Percentiles rank a stretch among this genome's conserved stretches.
Evolutionary conservation across 2,113 vertebrate genomes (phyloP).

Genomic region (Cyprinus carpio): DNA sequence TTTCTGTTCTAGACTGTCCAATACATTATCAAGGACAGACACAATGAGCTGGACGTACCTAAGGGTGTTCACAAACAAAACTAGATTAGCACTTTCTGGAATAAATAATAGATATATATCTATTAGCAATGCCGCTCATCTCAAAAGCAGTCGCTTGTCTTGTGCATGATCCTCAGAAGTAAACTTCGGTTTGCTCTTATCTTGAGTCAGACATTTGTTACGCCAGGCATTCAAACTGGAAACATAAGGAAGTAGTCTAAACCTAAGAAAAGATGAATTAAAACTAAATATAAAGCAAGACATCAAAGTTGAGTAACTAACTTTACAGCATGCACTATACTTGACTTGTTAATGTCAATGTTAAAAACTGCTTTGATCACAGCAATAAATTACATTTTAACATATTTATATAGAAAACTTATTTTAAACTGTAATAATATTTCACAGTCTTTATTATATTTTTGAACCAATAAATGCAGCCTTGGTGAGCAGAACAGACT

Average conservation of each 20-base stretch:
- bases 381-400: too few species aligned
- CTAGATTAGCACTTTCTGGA: not conserved
- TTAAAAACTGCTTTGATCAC: not conserved
- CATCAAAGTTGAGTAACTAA: not conserved
- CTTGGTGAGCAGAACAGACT: not conserved
- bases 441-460: too few species aligned
- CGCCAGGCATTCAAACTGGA: not conserved
- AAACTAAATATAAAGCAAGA: not conserved
- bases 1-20: conserved; percentile 2
- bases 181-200: not conserved
- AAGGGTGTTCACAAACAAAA: not conserved
- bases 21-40: not conserved
- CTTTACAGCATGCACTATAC: too few species aligned
- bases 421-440: too few species aligned
- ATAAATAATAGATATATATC: not conserved
- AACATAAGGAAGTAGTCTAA: too few species aligned
- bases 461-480: too few species aligned
- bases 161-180: not conserved
- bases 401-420: too few species aligned
- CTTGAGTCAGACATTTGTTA: not conserved
- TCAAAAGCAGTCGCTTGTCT: not conserved
- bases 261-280: not conserved
- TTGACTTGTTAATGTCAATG: not conserved
- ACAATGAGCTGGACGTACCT: not conserved
- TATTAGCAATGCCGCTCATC: too few species aligned